Conservation (phyloP, 2,113 vertebrate genomes). For the Ictidomys tridecemlineatus region DNA sequence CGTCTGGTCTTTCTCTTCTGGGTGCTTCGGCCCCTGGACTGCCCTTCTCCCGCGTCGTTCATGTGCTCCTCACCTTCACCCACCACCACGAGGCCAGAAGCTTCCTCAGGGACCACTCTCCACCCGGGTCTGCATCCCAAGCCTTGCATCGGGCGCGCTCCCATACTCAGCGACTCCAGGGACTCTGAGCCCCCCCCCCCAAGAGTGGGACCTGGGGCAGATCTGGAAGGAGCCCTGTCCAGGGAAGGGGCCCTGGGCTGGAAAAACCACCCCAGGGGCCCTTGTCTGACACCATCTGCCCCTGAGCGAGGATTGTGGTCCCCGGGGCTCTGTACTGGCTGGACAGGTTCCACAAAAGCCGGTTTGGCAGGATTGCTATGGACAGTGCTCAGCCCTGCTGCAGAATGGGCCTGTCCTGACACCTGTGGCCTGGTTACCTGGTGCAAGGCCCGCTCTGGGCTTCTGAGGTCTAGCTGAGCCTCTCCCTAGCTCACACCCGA, state of each 20-base stretch:
- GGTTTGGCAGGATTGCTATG: conserved; percentile 63
- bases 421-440: background rate
- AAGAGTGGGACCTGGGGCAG: background rate
- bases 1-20: background rate
- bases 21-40: background rate
- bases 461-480: background rate
- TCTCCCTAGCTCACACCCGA: background rate
- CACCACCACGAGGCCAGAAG: background rate
- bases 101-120: background rate
- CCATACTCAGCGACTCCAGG: background rate
- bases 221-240: background rate
- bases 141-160: background rate
- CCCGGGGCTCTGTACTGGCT: background rate
- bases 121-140: no score
- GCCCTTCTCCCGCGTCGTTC: background rate
- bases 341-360: conserved; percentile 55
- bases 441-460: background rate
- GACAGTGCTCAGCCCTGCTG: background rate
- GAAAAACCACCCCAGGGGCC: background rate
- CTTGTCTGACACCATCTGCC: background rate
- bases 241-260: background rate
- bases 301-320: background rate
- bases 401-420: background rate
- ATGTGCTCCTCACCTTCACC: background rate
- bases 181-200: background rate